A percentile compares a stretch with the other conserved stretches of the same genome.
phyloP scores from a whole-genome alignment of 2,113 vertebrate species.

The Prionailurus viverrinus region DNA sequence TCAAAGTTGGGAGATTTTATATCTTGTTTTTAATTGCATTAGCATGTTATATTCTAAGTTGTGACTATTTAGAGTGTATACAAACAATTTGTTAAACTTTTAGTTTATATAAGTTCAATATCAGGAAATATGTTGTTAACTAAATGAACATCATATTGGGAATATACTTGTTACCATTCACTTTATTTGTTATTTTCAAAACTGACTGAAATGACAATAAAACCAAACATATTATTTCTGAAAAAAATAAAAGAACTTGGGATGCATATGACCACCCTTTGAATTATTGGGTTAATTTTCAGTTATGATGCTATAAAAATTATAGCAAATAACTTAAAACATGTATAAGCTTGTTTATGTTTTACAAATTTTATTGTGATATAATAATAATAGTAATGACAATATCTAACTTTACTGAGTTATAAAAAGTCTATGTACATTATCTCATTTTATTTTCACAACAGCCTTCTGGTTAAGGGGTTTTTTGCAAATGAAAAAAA shows the following conservation, averaged over 20 bases:
- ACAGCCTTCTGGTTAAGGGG: neutral
- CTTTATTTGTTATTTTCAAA: constrained; percentile 38
- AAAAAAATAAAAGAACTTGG: neutral
- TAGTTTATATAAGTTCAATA: neutral
- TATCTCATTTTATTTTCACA: constrained; percentile 37
- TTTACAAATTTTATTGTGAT: neutral
- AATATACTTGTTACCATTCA: neutral
- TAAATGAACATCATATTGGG: neutral
- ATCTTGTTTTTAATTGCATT: constrained; percentile 14
- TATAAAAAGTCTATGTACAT: neutral
- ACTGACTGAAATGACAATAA: neutral
- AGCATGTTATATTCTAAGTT: neutral
- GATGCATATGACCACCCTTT: neutral
- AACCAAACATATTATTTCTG: neutral
- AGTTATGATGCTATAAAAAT: neutral
- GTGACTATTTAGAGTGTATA: neutral
- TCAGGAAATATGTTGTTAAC: neutral
- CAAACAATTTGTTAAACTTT: neutral
- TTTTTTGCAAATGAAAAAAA: neutral
- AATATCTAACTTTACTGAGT: neutral
- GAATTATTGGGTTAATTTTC: neutral
- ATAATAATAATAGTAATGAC: neutral
- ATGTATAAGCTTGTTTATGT: neutral
- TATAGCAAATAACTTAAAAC: neutral
- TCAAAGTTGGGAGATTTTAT: neutral